Conservation (phyloP, 2,797 vertebrate species). For the Chelon auratus region DNA sequence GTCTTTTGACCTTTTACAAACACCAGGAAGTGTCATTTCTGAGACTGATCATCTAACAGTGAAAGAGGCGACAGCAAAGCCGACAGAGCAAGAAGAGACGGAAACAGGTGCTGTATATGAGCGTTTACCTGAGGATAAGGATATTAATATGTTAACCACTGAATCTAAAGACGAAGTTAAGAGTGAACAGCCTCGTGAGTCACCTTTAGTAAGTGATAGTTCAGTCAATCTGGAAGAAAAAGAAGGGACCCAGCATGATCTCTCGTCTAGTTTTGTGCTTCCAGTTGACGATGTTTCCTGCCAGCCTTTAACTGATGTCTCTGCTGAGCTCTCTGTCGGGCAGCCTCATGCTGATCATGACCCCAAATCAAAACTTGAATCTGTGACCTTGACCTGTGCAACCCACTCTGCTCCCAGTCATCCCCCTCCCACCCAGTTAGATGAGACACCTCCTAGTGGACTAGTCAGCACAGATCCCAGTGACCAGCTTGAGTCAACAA, state of each 20-base stretch:
- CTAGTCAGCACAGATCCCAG: slow-evolving; percentile 24
- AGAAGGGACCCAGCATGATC: slow-evolving; percentile 28
- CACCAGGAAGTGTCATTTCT: slow-evolving; percentile 22
- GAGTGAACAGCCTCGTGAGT: slow-evolving; percentile 30
- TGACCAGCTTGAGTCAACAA: slow-evolving; percentile 8
- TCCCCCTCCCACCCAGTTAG: slow-evolving; percentile 47
- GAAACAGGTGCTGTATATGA: slow-evolving; percentile 15
- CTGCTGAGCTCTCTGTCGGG: slow-evolving; percentile 12
- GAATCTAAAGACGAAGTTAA: slow-evolving; percentile 36
- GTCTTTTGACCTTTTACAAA: slow-evolving; percentile 29
- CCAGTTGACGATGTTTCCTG: slow-evolving; percentile 37
- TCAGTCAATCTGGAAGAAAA: slow-evolving; percentile 42
- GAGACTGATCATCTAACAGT: slow-evolving; percentile 24
- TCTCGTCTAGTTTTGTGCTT: slow-evolving; percentile 23
- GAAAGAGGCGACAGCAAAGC: slow-evolving; percentile 27
- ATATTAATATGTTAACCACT: slow-evolving; percentile 28
- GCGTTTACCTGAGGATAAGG: slow-evolving; percentile 32
- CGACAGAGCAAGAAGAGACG: slow-evolving; percentile 28
- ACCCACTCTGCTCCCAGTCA: slow-evolving; percentile 27
- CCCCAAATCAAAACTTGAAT: slow-evolving; percentile 35
- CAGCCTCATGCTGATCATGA: slow-evolving; percentile 35
- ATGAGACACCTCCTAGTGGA: slow-evolving; percentile 34
- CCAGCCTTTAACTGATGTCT: slow-evolving; percentile 23
- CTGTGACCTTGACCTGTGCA: slow-evolving; percentile 22
- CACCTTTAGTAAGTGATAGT: slow-evolving; percentile 19